phyloP scores from a whole-genome alignment of 2,797 vertebrate species.

The Chromobotia macracanthus region DNA sequence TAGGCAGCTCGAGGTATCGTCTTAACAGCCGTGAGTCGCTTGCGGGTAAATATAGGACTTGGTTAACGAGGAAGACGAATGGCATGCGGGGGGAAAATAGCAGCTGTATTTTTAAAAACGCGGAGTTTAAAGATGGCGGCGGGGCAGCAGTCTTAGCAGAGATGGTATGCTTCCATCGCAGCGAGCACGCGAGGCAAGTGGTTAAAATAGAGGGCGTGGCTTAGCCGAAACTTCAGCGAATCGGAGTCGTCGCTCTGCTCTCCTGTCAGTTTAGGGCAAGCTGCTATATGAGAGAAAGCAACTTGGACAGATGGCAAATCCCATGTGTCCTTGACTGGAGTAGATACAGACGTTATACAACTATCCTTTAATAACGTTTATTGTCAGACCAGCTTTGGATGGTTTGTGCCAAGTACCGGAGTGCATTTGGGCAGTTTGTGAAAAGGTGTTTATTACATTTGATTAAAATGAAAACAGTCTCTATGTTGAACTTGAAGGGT shows the following conservation, averaged over 20 bases:
- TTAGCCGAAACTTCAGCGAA: constrained; percentile 38
- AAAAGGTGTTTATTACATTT: neutral
- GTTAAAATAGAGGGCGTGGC: constrained; percentile 71
- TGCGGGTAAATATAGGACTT: constrained; percentile 32
- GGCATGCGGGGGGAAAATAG: neutral
- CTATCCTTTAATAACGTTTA: neutral
- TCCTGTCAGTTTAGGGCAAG: constrained; percentile 17
- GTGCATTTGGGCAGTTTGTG: neutral
- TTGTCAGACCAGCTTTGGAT: neutral
- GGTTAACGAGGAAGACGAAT: neutral
- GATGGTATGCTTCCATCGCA: neutral
- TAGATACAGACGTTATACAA: neutral
- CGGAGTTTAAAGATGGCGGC: constrained; percentile 56
- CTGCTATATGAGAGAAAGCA: constrained; percentile 25
- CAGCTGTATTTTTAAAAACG: constrained; percentile 8
- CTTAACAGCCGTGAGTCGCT: constrained; percentile 25
- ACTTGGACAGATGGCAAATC: constrained; percentile 36
- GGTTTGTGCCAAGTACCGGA: neutral
- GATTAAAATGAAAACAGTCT: constrained; percentile 25
- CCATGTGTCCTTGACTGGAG: neutral
- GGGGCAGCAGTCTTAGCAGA: constrained; percentile 2
- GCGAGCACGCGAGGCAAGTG: constrained; percentile 54
- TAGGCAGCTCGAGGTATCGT: constrained; percentile 4
- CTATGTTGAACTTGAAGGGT: neutral
- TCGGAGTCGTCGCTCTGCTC: constrained; percentile 11